A percentile compares a stretch with the other conserved stretches of the same genome.
phyloP scores from a whole-genome alignment of 2,888 invertebrate species.

The Danaus chrysippus region DNA sequence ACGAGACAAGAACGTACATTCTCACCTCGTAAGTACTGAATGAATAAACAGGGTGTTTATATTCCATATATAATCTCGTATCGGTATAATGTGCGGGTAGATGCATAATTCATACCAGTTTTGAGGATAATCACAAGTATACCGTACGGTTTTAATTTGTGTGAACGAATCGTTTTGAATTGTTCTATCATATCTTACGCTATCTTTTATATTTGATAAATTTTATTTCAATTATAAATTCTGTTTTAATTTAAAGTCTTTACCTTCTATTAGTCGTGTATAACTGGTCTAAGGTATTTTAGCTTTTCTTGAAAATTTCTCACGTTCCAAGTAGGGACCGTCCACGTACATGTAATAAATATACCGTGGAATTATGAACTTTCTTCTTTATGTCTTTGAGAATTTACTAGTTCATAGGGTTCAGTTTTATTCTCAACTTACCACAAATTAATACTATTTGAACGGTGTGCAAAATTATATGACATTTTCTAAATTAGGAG shows the following conservation, averaged over 20 bases:
- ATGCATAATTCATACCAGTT: slow-evolving; percentile 37
- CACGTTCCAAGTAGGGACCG: slow-evolving; percentile 22
- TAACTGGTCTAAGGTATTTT: slow-evolving; percentile 16
- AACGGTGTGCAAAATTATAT: slow-evolving; percentile 10
- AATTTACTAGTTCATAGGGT: slow-evolving; percentile 26
- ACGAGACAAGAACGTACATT: slow-evolving; percentile 28
- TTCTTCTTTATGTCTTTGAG: slow-evolving; percentile 29
- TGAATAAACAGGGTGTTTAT: slow-evolving; percentile 37
- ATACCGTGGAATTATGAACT: slow-evolving; percentile 27
- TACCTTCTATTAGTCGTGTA: background rate
- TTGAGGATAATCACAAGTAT: slow-evolving; percentile 21
- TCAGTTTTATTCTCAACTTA: slow-evolving; percentile 19
- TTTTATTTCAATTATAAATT: background rate
- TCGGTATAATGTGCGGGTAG: slow-evolving; percentile 32
- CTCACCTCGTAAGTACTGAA: slow-evolving; percentile 32
- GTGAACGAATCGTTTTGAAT: too few relatives aligned
- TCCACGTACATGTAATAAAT: slow-evolving; percentile 27
- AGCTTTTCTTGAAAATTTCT: slow-evolving; percentile 24
- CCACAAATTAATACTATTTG: slow-evolving; percentile 15
- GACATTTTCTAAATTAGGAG: too few relatives aligned
- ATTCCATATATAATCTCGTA: slow-evolving; percentile 38
- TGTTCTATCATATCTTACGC: too few relatives aligned
- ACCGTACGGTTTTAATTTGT: too few relatives aligned
- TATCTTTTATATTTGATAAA: background rate
- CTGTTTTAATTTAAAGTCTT: background rate